Evolutionary conservation across 2,113 vertebrate species (phyloP).

Genomic region (Takifugu flavidus): DNA sequence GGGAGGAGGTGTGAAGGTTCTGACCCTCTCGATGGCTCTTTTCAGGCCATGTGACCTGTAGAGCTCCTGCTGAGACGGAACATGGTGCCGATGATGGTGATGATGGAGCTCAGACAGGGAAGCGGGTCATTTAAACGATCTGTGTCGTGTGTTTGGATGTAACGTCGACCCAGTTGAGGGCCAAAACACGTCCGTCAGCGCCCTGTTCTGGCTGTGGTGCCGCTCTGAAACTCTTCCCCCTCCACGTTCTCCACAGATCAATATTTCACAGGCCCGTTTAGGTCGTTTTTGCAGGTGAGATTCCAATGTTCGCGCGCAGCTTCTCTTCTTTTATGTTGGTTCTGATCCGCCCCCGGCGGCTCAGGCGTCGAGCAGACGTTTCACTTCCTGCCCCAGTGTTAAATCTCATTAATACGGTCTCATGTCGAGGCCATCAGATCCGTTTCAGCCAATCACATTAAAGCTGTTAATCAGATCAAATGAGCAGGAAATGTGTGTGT

Average conservation of each 20-base stretch:
- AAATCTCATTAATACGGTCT: slow-evolving; percentile 1
- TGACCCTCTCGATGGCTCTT: too few species aligned
- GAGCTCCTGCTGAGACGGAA: too few species aligned
- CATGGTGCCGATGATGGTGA: too few species aligned
- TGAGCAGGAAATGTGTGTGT: background rate
- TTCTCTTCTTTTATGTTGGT: background rate
- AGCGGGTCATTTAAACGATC: too few species aligned
- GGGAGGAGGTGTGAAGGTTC: too few species aligned
- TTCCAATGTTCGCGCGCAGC: too few species aligned
- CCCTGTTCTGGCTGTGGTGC: background rate
- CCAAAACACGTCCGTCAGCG: background rate
- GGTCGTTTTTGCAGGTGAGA: background rate
- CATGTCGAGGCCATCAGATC: background rate
- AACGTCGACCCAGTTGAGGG: too few species aligned
- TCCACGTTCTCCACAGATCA: background rate
- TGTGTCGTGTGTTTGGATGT: too few species aligned
- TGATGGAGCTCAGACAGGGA: too few species aligned
- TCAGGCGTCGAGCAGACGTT: background rate
- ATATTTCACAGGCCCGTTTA: background rate
- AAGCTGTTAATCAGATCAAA: slow-evolving; percentile 5
- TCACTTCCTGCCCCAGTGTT: background rate
- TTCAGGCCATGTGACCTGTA: too few species aligned
- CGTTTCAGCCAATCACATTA: slow-evolving; percentile 12
- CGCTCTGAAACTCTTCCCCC: too few species aligned
- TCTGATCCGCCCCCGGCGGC: background rate